A percentile compares a stretch with the other conserved stretches of the same genome.
These are phyloP conservation scores for Calcarius lapponicus DNA, from an alignment of 2,797 vertebrate species.

Conservation along the genomic window DNA sequence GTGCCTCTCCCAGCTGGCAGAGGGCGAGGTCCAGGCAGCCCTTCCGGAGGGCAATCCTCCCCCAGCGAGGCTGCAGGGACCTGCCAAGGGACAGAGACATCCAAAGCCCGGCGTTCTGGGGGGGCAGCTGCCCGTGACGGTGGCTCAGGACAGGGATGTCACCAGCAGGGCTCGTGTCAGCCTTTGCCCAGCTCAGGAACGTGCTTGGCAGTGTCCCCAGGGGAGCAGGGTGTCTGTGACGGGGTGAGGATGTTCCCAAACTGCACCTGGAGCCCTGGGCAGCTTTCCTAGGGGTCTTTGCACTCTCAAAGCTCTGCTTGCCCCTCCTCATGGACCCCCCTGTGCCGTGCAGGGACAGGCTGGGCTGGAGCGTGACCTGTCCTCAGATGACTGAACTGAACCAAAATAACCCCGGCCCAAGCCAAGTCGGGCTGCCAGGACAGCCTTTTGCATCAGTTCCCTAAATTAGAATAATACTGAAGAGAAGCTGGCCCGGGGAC, in stretches of 20 bases:
- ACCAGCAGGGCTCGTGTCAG: neutral
- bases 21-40: neutral
- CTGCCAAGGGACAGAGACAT: neutral
- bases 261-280: neutral
- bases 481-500: conserved; percentile 38
- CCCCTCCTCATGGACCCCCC: rapidly evolving
- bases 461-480: conserved; percentile 61
- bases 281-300: neutral
- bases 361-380: conserved; percentile 9
- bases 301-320: neutral
- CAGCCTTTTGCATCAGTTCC: conserved; percentile 64
- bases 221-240: neutral
- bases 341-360: neutral
- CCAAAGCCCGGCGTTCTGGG: rapidly evolving
- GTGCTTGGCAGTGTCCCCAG: neutral
- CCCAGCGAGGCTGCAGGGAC: neutral
- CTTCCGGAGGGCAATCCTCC: neutral
- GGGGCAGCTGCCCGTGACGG: neutral
- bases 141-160: neutral
- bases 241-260: neutral
- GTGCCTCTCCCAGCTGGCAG: neutral
- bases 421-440: conserved; percentile 41
- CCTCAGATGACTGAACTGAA: conserved; percentile 60
- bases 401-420: conserved; percentile 21
- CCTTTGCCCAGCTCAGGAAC: neutral